Percentiles rank a stretch among this genome's conserved stretches.
phyloP scores from a whole-genome alignment of 2,888 invertebrate species.

The Chydorus sphaericus region DNA sequence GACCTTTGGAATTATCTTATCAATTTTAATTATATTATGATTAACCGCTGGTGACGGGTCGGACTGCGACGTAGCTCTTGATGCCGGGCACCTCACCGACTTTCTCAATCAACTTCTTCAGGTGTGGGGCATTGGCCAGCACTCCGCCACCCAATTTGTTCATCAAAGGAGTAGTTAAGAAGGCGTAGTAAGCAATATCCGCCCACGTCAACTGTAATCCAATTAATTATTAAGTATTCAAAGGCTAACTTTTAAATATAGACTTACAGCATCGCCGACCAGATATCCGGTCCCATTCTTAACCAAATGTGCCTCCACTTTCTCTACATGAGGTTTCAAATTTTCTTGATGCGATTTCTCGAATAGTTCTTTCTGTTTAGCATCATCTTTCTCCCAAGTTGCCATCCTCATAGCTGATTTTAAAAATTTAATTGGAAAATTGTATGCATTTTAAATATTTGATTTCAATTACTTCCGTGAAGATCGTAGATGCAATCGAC shows the following conservation, averaged over 20 bases:
- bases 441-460: neutral
- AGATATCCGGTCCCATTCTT: constrained; percentile 37
- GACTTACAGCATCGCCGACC: constrained; percentile 39
- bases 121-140: constrained; percentile 17
- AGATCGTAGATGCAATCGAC: constrained; percentile 15
- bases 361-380: constrained; percentile 38
- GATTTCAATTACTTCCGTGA: neutral
- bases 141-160: constrained; percentile 38
- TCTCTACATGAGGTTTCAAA: constrained; percentile 39
- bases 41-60: constrained; percentile 5
- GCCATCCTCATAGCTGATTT: neutral
- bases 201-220: constrained; percentile 41
- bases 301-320: constrained; percentile 38
- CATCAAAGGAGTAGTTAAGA: constrained; percentile 34
- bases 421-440: neutral
- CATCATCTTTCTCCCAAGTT: constrained; percentile 9
- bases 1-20: too few relatives aligned
- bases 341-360: constrained; percentile 38
- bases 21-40: too few relatives aligned
- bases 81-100: constrained; percentile 9
- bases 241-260: too few relatives aligned
- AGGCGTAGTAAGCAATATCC: constrained; percentile 41
- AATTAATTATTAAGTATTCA: constrained; percentile 2
- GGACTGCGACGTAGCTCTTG: constrained; percentile 6
- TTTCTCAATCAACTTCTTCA: constrained; percentile 4